Evolutionary conservation across 2,113 vertebrate genomes (phyloP), one percentile per base, ranked within the genome.

Genomic region (Paratilapia polleni): DNA sequence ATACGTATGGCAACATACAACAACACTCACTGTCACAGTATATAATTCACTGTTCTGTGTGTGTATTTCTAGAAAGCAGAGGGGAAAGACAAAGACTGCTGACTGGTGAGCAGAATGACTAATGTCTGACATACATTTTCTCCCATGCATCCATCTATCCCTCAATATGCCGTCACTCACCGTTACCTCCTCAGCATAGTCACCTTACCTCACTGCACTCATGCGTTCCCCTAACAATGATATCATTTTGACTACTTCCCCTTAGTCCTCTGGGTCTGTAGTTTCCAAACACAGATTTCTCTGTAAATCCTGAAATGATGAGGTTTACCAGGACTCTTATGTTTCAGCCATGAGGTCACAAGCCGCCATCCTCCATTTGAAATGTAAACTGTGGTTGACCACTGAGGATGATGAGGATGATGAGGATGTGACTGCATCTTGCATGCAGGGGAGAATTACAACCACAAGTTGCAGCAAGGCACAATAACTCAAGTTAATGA

Each of bases 331-430:
- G 49, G 59, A 54, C 28, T 77, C 74, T 88, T 57, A 58, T 62
- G 73, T 90, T 89, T 88, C 85, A 68, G 63, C 58, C 36, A 52
- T 70, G 56, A 34, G 68, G 26, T 62, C 74, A 78, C 77, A 74
- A 62, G 22, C 88, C 31, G 56, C 64, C 15, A 19, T 73, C 79
- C 76, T 78, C 68, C 43, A 6, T 86, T 68, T 76, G 22, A 87
- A 64, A 83, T 54, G 83, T 81, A 78, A 93, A 92, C 78, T 76
- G 70, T n/a, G 52, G 68, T 49, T 41, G 62, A 58, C 82, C 83
- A 73, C 52, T 62, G 79, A n/a, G n/a, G n/a, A n/a, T n/a, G n/a
- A n/a, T 28, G 59, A 83, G 82, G 78, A 88, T 70, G 19, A 22
- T 38, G 77, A 77, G 38, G 68, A 70, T 20, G 43, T 34, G 62